Evolutionary conservation across 2,888 invertebrate species (phyloP).

Genomic region (Ctenicera cuprea): DNA sequence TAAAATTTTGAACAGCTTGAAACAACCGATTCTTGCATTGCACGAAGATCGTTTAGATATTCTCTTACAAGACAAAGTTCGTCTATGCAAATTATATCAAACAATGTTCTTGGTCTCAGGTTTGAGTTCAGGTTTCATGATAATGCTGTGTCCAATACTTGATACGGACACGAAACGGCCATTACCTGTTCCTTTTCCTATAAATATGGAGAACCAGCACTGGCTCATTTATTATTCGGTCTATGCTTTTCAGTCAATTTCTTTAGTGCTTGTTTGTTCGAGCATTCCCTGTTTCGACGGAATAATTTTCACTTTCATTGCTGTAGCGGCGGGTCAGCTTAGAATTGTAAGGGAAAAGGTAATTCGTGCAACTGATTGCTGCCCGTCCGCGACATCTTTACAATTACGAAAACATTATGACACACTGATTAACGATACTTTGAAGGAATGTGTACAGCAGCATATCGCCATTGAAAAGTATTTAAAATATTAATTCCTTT

Average conservation of each 20-base stretch:
- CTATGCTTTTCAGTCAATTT: too few species aligned
- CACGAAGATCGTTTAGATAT: background rate
- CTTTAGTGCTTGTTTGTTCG: background rate
- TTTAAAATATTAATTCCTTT: too few species aligned
- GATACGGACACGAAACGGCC: background rate
- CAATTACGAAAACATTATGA: background rate
- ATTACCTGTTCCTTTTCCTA: background rate
- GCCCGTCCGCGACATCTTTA: too few species aligned
- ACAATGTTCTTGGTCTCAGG: too few species aligned
- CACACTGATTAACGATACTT: background rate
- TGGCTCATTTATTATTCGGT: background rate
- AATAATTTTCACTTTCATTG: slow-evolving; percentile 2
- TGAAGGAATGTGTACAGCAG: background rate
- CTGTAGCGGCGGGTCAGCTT: slow-evolving; percentile 1
- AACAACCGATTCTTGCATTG: background rate
- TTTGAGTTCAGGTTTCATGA: background rate
- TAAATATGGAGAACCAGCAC: background rate
- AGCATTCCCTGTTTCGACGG: slow-evolving; percentile 4
- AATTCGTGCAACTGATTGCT: background rate
- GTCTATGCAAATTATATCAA: background rate
- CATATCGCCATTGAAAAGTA: background rate
- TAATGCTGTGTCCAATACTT: background rate
- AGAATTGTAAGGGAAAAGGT: slow-evolving; percentile 12
- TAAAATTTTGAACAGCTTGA: background rate
- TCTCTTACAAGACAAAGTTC: background rate